Evolutionary conservation across 2,888 invertebrate species (phyloP).

Genomic region (Pyralis farinalis): DNA sequence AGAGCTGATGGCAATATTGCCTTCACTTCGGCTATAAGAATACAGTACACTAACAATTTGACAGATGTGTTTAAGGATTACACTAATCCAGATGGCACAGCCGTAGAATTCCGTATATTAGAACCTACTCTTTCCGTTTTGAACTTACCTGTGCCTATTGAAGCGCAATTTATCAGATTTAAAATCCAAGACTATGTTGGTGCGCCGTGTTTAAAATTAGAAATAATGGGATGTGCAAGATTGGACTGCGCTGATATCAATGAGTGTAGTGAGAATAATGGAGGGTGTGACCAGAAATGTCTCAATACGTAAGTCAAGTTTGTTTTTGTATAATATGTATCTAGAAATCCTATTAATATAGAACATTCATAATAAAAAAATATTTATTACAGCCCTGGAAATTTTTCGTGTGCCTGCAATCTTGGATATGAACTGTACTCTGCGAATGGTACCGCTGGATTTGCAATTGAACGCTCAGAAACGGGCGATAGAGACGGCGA

Average conservation of each 20-base stretch:
- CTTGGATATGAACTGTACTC: slow-evolving; percentile 95
- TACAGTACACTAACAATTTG: slow-evolving; percentile 93
- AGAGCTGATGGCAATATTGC: slow-evolving; percentile 91
- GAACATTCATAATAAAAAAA: slow-evolving; percentile 1
- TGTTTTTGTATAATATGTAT: neutral
- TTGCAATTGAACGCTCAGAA: slow-evolving; percentile 89
- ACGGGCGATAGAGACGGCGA: slow-evolving; percentile 94
- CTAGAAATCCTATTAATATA: neutral
- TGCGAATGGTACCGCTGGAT: slow-evolving; percentile 94
- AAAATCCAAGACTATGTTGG: slow-evolving; percentile 93
- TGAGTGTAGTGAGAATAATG: slow-evolving; percentile 92
- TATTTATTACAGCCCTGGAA: slow-evolving; percentile 84
- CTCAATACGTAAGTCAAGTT: slow-evolving; percentile 86
- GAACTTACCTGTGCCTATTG: slow-evolving; percentile 94
- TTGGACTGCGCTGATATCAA: slow-evolving; percentile 94
- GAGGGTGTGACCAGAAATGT: slow-evolving; percentile 96
- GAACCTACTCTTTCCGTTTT: slow-evolving; percentile 95
- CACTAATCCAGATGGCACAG: slow-evolving; percentile 95
- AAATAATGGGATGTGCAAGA: slow-evolving; percentile 95
- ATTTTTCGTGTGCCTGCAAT: slow-evolving; percentile 93
- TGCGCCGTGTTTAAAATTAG: slow-evolving; percentile 93
- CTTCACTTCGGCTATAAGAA: slow-evolving; percentile 93
- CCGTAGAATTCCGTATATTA: slow-evolving; percentile 94
- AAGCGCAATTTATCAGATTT: slow-evolving; percentile 93
- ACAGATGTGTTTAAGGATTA: slow-evolving; percentile 95